Evolutionary conservation across 2,113 vertebrate genomes (phyloP), one percentile per base, ranked within the genome.

Genomic region (Arenaria interpres): DNA sequence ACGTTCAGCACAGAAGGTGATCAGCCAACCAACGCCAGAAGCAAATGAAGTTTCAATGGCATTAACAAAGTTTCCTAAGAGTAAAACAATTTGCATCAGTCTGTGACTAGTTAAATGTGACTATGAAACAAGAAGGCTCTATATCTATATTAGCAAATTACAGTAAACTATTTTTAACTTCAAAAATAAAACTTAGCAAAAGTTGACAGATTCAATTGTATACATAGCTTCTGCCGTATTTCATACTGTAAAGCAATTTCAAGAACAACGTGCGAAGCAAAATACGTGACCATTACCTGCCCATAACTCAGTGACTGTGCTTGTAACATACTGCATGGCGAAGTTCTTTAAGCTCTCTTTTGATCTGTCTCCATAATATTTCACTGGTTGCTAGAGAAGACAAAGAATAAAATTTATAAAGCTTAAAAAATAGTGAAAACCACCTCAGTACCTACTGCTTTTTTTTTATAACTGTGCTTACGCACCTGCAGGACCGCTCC

Each of bases 301-400:
- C 98, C 99, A 99, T 35, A 99, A 97, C 95, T 99, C 98, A 14
- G 98, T 99, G 90, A 99, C 98, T 33, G 98, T 98, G 53, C 98
- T 99, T 53, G 97, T 98, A 94, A 99, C 99, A 94, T 99, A 99
- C 28, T 99, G 98, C 99, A 99, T 99, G 88, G 99, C 98, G 91
- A 99, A 99, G 85, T 75, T 98, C 76, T 98, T 98, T 57, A 99
- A 97, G 85, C 98, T 98, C 32, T 99, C 98, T 97, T 98, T 99
- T 35, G 98, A 98, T 39, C 99, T 98, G 54, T 99, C 99, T 53
- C 99, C 99, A 10, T 95, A 98, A 68, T 99, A 99, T 94, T 99
- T 99, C 95, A 99, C 98, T 67, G 99, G 97, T 97, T 98, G 98
- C 99, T 99, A 85, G 0, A 93, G 50, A 90, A 83, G 25, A 76